Conservation (phyloP, 2,113 vertebrate genomes). For the Sylvietta virens region DNA sequence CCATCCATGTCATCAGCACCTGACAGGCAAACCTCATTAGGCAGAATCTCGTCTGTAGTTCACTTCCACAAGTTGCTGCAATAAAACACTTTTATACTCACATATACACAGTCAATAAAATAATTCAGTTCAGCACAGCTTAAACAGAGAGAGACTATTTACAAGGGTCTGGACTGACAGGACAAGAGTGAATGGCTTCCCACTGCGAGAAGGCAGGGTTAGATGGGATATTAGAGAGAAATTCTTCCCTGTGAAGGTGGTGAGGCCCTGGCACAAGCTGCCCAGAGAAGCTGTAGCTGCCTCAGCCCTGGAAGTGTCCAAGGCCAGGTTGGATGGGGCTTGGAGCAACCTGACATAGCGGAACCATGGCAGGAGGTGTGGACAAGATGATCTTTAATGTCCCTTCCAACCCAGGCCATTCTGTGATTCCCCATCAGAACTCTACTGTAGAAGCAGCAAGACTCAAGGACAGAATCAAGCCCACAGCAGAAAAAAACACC, state of each 20-base stretch:
- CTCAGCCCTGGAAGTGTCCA: not conserved
- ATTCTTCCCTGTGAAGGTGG: not conserved
- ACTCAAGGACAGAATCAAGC: not conserved
- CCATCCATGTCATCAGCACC: not conserved
- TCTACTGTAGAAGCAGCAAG: not conserved
- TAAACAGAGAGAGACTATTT: not conserved
- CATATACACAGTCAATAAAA: not conserved
- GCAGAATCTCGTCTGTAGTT: not conserved
- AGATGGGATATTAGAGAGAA: not conserved
- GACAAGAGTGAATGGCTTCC: not conserved
- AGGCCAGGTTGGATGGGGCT: not conserved
- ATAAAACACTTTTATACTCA: not conserved
- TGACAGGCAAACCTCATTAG: not conserved
- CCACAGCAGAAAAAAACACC: fast-evolving
- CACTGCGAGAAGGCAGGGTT: not conserved
- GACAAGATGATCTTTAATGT: not conserved
- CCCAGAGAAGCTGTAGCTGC: not conserved
- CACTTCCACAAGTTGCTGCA: not conserved
- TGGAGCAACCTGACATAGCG: fast-evolving
- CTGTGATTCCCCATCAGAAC: not conserved
- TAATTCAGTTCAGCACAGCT: not conserved
- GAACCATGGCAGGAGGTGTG: not conserved
- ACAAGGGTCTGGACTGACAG: not conserved
- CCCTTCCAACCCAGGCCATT: not conserved
- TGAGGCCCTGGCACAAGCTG: not conserved